These are phyloP conservation scores for Camponotus vicinus DNA, from an alignment of 1,140 invertebrate species.

Conservation along the genomic window DNA sequence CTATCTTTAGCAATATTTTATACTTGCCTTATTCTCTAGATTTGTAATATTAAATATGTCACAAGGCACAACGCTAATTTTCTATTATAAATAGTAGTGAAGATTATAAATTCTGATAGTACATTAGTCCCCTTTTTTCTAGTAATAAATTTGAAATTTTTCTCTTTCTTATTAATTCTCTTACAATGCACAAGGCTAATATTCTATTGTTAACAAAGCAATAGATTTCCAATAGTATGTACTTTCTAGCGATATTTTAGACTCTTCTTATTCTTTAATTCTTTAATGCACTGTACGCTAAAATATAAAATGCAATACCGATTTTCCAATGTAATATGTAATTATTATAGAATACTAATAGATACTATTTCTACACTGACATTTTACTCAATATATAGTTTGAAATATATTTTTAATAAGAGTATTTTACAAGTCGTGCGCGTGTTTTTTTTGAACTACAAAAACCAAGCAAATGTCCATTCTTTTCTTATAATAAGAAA, in stretches of 20 bases:
- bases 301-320: background rate
- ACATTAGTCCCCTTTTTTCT: background rate
- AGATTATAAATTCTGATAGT: background rate
- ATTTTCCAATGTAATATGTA: constrained; percentile 4
- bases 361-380: constrained; percentile 1
- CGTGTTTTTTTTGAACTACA: background rate
- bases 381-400: background rate
- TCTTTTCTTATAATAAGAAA: background rate
- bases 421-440: background rate
- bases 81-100: background rate
- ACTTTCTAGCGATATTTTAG: constrained; percentile 1
- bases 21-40: background rate
- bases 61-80: constrained; percentile 6
- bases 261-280: background rate
- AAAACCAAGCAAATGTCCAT: constrained; percentile 11
- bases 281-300: background rate
- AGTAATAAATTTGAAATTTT: background rate
- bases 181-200: constrained; percentile 9
- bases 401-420: background rate
- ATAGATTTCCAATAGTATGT: background rate
- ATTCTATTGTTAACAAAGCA: background rate
- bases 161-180: constrained; percentile 19
- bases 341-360: constrained; percentile 16
- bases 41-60: background rate
- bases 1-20: background rate